phyloP scores from a whole-genome alignment of 1,140 invertebrate species.

The Orius insidiosus region DNA sequence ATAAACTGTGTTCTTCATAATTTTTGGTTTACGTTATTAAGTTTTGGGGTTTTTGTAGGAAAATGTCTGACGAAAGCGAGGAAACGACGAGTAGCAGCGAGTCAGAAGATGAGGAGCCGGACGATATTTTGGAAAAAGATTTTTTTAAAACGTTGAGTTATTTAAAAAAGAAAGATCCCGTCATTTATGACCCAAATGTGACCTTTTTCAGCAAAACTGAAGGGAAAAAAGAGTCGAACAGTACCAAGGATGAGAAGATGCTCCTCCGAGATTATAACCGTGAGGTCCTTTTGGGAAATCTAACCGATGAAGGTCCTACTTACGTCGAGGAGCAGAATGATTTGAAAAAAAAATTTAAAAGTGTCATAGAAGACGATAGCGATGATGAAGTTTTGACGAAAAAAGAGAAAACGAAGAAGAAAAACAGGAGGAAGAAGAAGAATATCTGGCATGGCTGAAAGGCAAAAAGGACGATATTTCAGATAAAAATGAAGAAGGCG shows the following conservation, averaged over 20 bases:
- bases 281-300: conserved; percentile 2
- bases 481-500: conserved; percentile 38
- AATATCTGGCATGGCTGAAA: conserved; percentile 66
- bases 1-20: too few relatives aligned
- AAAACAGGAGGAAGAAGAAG: conserved; percentile 43
- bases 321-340: conserved; percentile 52
- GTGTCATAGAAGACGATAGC: conserved; percentile 31
- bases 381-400: conserved; percentile 33
- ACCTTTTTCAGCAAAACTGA: conserved; percentile 46
- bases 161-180: conserved; percentile 74
- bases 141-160: conserved; percentile 72
- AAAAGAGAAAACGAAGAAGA: conserved; percentile 45
- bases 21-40: too few relatives aligned
- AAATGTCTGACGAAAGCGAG: neutral
- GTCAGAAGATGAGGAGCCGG: conserved; percentile 2
- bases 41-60: too few relatives aligned
- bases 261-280: neutral
- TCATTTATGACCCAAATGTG: conserved; percentile 61
- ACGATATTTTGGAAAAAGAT: conserved; percentile 53
- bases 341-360: conserved; percentile 47
- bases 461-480: conserved; percentile 50
- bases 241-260: conserved; percentile 18
- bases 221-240: conserved; percentile 24
- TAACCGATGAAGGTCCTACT: conserved; percentile 27
- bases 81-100: conserved; percentile 3